Base-by-base conservation (phyloP, 2,797 vertebrate genomes). In the Sebastes matsubarae region DNA sequence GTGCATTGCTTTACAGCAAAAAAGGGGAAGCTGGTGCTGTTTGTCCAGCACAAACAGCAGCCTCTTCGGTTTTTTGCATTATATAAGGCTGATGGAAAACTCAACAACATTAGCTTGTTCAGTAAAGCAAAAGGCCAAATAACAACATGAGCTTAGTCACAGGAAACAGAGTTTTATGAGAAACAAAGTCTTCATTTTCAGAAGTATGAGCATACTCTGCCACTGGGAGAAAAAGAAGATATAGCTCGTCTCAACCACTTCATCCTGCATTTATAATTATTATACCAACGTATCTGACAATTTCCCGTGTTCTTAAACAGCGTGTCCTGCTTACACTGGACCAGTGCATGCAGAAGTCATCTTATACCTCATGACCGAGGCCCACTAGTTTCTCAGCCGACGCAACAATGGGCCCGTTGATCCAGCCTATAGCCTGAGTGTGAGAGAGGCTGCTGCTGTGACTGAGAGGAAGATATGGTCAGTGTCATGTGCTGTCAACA, bases 401-500 rank as follows among this genome's bases (percentile, higher is more conserved):
- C 63, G 6, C 78, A 72, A 94, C 93, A 94, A 92, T 84, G 11
- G 1, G 54, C 57, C 77, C 64, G 86, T 93, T 94, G 88, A 92
- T 79, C 32, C 59, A 66, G 88, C 74, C 82, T 85, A 88, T 87
- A 82, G 85, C 42, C 34, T 32, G 70, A 66, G 58, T 72, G 71
- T 60, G 82, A 38, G 70, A 59, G 68, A 30, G 34, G 66, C 52
- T 67, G 68, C 64, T n/a, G 80, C 73, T 83, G 78, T 61, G 85
- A 81, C 82, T 20, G 77, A 84, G 80, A 42, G 34, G 60, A 27
- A 57, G 82, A 84, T 75, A 75, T 69, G 61, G 69, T 90, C 87
- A 82, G 80, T 54, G 80, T 93, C 92, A 94, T 91, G 91, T 86
- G 89, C 83, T 67, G 82, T 88, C 87, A 66, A 77, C 91, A 92